A percentile compares a stretch with the other conserved stretches of the same genome.
Evolutionary conservation across 2,888 invertebrate species (phyloP).

Genomic region (Argyresthia goedartella): DNA sequence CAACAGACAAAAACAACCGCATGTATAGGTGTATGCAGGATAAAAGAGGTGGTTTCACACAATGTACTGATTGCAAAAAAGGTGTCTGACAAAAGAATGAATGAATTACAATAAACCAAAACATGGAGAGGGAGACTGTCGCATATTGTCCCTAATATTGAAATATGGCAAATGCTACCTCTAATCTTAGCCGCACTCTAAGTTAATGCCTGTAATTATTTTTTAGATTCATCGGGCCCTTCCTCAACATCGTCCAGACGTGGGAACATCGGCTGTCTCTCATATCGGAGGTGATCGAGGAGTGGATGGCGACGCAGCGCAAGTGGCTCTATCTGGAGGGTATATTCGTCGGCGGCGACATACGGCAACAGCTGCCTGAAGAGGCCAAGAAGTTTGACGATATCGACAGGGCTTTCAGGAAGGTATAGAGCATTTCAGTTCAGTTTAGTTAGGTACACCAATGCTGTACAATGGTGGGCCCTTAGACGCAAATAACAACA

Average conservation of each 20-base stretch:
- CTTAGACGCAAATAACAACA: background rate
- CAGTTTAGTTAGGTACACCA: background rate
- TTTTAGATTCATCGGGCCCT: constrained; percentile 87
- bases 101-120: too few species aligned
- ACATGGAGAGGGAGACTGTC: too few species aligned
- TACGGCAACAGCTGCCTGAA: constrained; percentile 87
- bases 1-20: too few species aligned
- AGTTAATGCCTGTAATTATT: background rate
- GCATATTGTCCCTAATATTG: too few species aligned
- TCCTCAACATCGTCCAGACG: constrained; percentile 83
- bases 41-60: too few species aligned
- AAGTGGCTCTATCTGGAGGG: constrained; percentile 95
- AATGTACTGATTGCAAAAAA: too few species aligned
- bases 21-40: too few species aligned
- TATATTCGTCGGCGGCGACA: constrained; percentile 92
- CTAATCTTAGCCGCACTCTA: too few species aligned
- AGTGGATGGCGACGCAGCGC: constrained; percentile 88
- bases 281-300: constrained; percentile 88
- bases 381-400: constrained; percentile 93
- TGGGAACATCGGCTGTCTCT: constrained; percentile 87
- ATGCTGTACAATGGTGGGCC: background rate
- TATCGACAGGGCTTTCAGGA: constrained; percentile 84
- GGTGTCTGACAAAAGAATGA: too few species aligned
- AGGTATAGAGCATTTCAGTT: constrained; percentile 46
- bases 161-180: too few species aligned